Conservation (phyloP, 2,888 invertebrate genomes). For the Ischnus inquisitorius region DNA sequence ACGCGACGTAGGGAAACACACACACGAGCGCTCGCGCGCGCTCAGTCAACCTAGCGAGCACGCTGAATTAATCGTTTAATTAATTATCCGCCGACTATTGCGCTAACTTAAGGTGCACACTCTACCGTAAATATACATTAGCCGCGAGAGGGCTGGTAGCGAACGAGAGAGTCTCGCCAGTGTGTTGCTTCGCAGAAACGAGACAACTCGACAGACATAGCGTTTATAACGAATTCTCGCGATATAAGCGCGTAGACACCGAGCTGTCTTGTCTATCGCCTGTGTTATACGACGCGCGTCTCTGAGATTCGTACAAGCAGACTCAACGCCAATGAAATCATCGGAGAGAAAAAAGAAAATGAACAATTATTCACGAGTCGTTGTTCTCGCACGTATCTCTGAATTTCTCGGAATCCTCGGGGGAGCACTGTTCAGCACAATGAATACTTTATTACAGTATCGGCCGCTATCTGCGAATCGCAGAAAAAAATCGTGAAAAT, state of each 20-base stretch:
- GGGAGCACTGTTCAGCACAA: slow-evolving; percentile 25
- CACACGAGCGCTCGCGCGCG: slow-evolving; percentile 25
- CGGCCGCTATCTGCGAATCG: slow-evolving; percentile 1
- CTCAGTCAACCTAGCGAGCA: slow-evolving; percentile 48
- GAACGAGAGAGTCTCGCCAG: slow-evolving; percentile 47
- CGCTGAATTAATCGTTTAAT: slow-evolving; percentile 70
- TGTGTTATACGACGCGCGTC: slow-evolving; percentile 49
- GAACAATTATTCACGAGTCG: slow-evolving; percentile 62
- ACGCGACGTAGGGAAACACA: slow-evolving; percentile 40
- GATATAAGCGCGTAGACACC: slow-evolving; percentile 1
- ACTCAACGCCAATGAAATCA: slow-evolving; percentile 43
- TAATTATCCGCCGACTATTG: slow-evolving; percentile 71
- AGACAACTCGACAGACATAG: slow-evolving; percentile 35
- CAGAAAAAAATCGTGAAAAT: background rate
- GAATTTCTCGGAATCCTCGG: slow-evolving; percentile 50
- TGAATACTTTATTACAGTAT: slow-evolving; percentile 55
- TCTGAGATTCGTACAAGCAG: slow-evolving; percentile 50
- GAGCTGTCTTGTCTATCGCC: slow-evolving; percentile 32
- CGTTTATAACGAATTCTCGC: background rate
- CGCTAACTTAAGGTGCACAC: slow-evolving; percentile 55
- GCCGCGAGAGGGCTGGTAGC: slow-evolving; percentile 11
- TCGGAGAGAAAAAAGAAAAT: slow-evolving; percentile 44
- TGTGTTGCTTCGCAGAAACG: slow-evolving; percentile 23
- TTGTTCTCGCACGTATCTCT: slow-evolving; percentile 58
- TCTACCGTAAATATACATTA: slow-evolving; percentile 17